Evolutionary conservation across 2,797 vertebrate genomes (phyloP).

Genomic region (Amniataba percoides): DNA sequence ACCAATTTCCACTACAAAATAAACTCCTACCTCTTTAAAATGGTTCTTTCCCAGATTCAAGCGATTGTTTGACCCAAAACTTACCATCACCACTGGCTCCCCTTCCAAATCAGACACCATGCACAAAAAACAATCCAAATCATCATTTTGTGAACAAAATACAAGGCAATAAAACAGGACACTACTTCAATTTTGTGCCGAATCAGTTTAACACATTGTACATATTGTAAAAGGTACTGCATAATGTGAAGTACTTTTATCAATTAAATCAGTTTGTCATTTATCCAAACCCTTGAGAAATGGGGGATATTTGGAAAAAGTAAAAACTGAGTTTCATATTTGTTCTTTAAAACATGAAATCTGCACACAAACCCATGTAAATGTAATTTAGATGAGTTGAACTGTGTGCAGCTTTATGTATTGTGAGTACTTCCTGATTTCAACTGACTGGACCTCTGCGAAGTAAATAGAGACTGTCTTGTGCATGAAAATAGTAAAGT

Average conservation of each 20-base stretch:
- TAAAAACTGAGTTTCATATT: no score
- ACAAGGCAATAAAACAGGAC: slow-evolving; percentile 33
- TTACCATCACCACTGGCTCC: slow-evolving; percentile 81
- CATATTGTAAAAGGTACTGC: slow-evolving; percentile 5
- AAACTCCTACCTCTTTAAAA: slow-evolving; percentile 84
- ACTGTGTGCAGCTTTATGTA: not conserved
- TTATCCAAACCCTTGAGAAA: slow-evolving; percentile 23
- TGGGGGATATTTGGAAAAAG: not conserved
- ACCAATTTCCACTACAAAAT: slow-evolving; percentile 49
- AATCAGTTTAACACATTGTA: not conserved
- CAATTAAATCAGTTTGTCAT: slow-evolving; percentile 31
- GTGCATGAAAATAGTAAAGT: slow-evolving; percentile 37
- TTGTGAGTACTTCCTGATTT: slow-evolving; percentile 7
- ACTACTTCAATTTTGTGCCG: slow-evolving; percentile 17
- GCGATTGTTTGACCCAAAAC: slow-evolving; percentile 77
- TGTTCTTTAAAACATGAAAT: not conserved
- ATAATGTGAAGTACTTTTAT: not conserved
- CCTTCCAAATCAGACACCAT: slow-evolving; percentile 79
- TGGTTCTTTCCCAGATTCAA: slow-evolving; percentile 75
- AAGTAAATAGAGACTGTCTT: slow-evolving; percentile 41
- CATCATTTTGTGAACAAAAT: slow-evolving; percentile 79
- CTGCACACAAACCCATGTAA: not conserved
- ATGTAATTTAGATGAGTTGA: not conserved
- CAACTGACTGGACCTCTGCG: slow-evolving; percentile 4
- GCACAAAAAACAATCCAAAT: slow-evolving; percentile 68